These are phyloP conservation scores for Eristalinus aeneus DNA, from an alignment of 2,888 invertebrate genomes.

Conservation along the genomic window DNA sequence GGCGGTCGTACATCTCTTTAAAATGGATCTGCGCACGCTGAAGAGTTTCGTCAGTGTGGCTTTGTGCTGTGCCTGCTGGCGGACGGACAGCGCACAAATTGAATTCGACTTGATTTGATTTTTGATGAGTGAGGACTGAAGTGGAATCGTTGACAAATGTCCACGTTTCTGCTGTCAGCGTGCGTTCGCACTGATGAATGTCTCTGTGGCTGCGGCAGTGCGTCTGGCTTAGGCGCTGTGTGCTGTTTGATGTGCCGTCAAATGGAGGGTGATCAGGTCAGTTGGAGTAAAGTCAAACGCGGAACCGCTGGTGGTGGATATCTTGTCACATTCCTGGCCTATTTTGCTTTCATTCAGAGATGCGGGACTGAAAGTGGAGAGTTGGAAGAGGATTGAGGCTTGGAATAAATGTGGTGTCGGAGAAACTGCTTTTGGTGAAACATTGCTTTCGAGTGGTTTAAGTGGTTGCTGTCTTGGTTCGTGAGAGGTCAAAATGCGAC, in stretches of 20 bases:
- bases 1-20: constrained; percentile 15
- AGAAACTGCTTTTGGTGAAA: too few species aligned
- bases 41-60: background rate
- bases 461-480: too few species aligned
- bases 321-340: background rate
- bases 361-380: background rate
- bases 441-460: too few species aligned
- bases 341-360: background rate
- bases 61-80: constrained; percentile 5
- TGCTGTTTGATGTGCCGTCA: background rate
- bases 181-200: background rate
- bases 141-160: constrained; percentile 61
- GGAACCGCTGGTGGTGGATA: background rate
- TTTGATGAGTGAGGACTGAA: constrained; percentile 44
- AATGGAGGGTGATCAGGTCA: background rate
- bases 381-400: too few species aligned
- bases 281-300: background rate
- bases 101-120: constrained; percentile 51
- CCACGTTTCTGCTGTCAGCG: constrained; percentile 21
- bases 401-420: too few species aligned
- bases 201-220: background rate
- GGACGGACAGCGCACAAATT: constrained; percentile 37
- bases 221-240: background rate
- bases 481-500: too few species aligned
- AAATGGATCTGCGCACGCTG: constrained; percentile 13